phyloP scores from a whole-genome alignment of 2,888 invertebrate species.

The Epirrhoe tristata region DNA sequence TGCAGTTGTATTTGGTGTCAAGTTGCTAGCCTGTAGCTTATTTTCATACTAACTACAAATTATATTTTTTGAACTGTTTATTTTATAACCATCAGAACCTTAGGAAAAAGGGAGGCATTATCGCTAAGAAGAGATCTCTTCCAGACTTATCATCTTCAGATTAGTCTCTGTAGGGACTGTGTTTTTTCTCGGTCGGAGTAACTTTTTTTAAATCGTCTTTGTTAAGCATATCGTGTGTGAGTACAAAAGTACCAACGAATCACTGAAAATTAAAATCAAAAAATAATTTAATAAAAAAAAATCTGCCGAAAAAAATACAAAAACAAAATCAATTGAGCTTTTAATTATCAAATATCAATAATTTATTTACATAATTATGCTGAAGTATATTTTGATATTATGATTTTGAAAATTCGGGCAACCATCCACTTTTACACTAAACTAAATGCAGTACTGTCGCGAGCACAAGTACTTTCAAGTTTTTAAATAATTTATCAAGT shows the following conservation, averaged over 20 bases:
- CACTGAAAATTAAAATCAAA: constrained; percentile 31
- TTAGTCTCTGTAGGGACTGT: no score
- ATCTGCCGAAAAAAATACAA: constrained; percentile 40
- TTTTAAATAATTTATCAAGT: not conserved
- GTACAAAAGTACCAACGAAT: constrained; percentile 32
- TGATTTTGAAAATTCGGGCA: constrained; percentile 14
- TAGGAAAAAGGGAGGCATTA: no score
- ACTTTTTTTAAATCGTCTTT: not conserved
- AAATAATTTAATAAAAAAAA: constrained; percentile 42
- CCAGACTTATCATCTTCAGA: no score
- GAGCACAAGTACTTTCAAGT: constrained; percentile 8
- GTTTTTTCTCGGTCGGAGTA: no score
- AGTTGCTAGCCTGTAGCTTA: no score
- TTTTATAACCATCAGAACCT: no score
- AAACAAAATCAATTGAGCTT: constrained; percentile 46
- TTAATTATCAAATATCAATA: constrained; percentile 40
- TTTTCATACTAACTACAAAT: no score
- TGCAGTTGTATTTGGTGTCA: no score
- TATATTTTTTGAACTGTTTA: no score
- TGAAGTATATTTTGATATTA: constrained; percentile 23
- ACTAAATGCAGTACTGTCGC: constrained; percentile 23
- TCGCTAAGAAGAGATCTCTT: no score
- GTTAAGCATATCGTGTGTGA: constrained; percentile 12
- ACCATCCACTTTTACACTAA: constrained; percentile 5
- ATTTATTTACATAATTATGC: constrained; percentile 50